Percentiles rank a stretch among this genome's conserved stretches.
Evolutionary conservation across 1,140 invertebrate genomes (phyloP).

Genomic region (Drosophila watanabei): DNA sequence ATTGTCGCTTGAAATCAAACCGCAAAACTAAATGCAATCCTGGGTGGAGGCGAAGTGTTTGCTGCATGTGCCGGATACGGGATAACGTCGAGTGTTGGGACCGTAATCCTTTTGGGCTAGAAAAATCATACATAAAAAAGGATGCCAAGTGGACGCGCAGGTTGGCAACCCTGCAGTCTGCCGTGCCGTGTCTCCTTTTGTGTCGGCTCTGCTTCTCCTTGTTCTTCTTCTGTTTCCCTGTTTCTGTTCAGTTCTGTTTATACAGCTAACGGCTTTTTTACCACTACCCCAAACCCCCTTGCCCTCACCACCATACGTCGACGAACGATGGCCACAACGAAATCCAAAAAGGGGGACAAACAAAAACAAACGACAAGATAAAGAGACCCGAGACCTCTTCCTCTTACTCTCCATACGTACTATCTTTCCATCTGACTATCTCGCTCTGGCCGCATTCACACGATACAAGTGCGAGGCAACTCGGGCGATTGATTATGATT

Average conservation of each 20-base stretch:
- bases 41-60: background rate
- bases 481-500: slow-evolving; percentile 81
- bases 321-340: slow-evolving; percentile 33
- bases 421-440: slow-evolving; percentile 28
- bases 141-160: slow-evolving; percentile 69
- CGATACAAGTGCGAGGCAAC: slow-evolving; percentile 73
- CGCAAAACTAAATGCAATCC: slow-evolving; percentile 18
- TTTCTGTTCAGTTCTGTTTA: slow-evolving; percentile 46
- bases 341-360: slow-evolving; percentile 56
- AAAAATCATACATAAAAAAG: slow-evolving; percentile 41
- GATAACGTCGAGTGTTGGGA: slow-evolving; percentile 12
- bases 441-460: slow-evolving; percentile 46
- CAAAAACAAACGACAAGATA: slow-evolving; percentile 81
- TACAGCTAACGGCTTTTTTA: slow-evolving; percentile 69
- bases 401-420: slow-evolving; percentile 12
- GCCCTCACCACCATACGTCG: background rate
- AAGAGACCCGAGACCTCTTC: slow-evolving; percentile 57
- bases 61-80: slow-evolving; percentile 1
- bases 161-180: slow-evolving; percentile 47
- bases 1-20: slow-evolving; percentile 9
- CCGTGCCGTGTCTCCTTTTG: slow-evolving; percentile 2
- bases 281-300: slow-evolving; percentile 22
- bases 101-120: slow-evolving; percentile 4
- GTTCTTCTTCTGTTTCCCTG: slow-evolving; percentile 14
- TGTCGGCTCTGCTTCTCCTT: background rate